phyloP scores from a whole-genome alignment of 2,113 vertebrate species.

The Xiphophorus couchianus region DNA sequence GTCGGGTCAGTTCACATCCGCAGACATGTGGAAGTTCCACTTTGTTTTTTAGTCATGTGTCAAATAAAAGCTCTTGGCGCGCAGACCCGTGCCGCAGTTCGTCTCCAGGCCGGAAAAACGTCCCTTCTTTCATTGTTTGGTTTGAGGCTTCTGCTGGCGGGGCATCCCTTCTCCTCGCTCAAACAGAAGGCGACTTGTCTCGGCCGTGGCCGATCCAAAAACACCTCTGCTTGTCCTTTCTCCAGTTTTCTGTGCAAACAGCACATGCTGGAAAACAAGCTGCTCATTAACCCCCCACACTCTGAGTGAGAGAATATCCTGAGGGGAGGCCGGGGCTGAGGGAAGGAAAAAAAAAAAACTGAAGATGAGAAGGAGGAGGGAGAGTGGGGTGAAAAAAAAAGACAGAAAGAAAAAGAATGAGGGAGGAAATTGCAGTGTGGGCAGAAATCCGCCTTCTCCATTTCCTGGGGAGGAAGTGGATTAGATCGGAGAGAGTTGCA shows the following conservation, averaged over 20 bases:
- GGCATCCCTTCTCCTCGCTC: background rate
- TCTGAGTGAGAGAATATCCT: conserved; percentile 57
- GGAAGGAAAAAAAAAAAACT: conserved; percentile 6
- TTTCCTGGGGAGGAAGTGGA: conserved; percentile 84
- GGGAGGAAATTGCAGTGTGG: conserved; percentile 83
- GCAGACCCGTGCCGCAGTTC: background rate
- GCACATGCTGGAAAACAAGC: conserved; percentile 56
- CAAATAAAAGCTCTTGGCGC: background rate
- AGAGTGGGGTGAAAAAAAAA: conserved; percentile 9
- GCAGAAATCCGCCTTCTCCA: conserved; percentile 81
- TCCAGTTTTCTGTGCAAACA: conserved; percentile 48
- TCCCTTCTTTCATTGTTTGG: conserved; percentile 20
- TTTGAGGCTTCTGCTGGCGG: conserved; percentile 6
- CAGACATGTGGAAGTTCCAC: conserved; percentile 57
- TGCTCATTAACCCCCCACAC: conserved; percentile 61
- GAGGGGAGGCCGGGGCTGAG: conserved; percentile 34
- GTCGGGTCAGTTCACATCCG: conserved; percentile 58
- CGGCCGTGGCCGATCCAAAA: conserved; percentile 14
- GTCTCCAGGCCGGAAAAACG: conserved; percentile 32
- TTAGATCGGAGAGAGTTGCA: conserved; percentile 74
- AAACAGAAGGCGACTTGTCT: conserved; percentile 26
- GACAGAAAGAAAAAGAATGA: conserved; percentile 70
- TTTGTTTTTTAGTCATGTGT: conserved; percentile 27
- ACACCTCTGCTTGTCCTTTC: conserved; percentile 48
- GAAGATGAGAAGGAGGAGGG: background rate